Evolutionary conservation across 2,888 invertebrate genomes (phyloP).

Genomic region (Chrysolina oricalcia): DNA sequence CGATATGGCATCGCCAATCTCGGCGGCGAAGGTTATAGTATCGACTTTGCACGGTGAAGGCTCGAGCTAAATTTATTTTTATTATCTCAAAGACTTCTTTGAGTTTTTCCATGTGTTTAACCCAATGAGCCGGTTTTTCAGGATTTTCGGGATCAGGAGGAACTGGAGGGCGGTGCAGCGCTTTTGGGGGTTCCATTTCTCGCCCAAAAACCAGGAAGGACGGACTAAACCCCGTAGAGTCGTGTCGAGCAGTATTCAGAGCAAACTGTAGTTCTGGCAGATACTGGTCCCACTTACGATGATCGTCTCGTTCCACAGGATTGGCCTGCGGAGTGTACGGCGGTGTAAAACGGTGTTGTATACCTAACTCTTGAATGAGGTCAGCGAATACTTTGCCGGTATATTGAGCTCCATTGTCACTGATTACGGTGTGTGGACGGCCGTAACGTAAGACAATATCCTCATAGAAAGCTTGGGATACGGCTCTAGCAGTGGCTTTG

Average conservation of each 20-base stretch:
- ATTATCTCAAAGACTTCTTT: background rate
- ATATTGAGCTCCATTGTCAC: too few species aligned
- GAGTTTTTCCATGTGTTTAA: background rate
- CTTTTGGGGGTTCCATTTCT: background rate
- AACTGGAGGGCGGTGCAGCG: background rate
- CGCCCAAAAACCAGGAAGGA: constrained; percentile 56
- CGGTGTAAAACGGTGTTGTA: constrained; percentile 36
- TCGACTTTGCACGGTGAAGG: background rate
- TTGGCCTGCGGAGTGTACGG: constrained; percentile 62
- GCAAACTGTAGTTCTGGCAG: constrained; percentile 58
- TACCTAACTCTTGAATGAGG: background rate
- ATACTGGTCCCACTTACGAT: constrained; percentile 58
- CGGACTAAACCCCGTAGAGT: constrained; percentile 55
- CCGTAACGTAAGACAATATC: background rate
- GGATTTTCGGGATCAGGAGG: background rate
- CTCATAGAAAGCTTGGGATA: background rate
- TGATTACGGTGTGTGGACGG: background rate
- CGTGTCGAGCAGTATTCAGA: constrained; percentile 56
- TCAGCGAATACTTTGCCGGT: background rate
- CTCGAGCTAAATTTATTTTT: background rate
- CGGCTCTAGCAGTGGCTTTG: background rate
- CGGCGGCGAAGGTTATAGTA: background rate
- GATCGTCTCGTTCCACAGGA: constrained; percentile 63
- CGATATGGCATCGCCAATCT: background rate
- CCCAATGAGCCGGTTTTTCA: background rate